These are phyloP conservation scores for Rhabdophis nuchalis DNA, from an alignment of 2,797 vertebrate genomes.

Conservation along the genomic window DNA sequence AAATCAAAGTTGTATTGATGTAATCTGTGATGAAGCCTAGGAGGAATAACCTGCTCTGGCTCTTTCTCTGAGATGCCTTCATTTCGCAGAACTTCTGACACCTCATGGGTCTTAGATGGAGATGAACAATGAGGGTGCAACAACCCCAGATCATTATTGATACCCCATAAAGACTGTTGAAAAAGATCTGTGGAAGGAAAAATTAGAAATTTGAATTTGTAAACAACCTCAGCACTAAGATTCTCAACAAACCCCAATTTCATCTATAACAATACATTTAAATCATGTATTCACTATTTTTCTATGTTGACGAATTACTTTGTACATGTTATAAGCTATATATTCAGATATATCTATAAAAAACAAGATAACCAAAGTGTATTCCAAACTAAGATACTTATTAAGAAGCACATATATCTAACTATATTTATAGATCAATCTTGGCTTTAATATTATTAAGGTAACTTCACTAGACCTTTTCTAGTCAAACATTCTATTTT, in stretches of 20 bases:
- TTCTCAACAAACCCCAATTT: background rate
- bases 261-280: rapidly evolving
- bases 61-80: slow-evolving; percentile 36
- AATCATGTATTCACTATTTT: background rate
- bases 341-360: background rate
- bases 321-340: background rate
- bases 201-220: slow-evolving; percentile 16
- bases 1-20: slow-evolving; percentile 74
- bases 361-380: background rate
- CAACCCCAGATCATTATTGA: slow-evolving; percentile 66
- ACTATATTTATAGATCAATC: background rate
- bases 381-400: background rate
- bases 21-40: slow-evolving; percentile 49
- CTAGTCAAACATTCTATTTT: background rate
- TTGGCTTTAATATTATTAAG: background rate
- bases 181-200: slow-evolving; percentile 73
- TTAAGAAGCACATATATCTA: background rate
- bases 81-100: slow-evolving; percentile 40
- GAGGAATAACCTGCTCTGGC: slow-evolving; percentile 47
- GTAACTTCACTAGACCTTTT: background rate
- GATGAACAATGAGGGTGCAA: slow-evolving; percentile 63
- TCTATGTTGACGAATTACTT: background rate
- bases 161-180: slow-evolving; percentile 77
- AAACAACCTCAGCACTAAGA: background rate
- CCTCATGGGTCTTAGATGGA: slow-evolving; percentile 70